Conservation (phyloP, 2,888 invertebrate species). For the Scelioninae gen. 1 region DNA sequence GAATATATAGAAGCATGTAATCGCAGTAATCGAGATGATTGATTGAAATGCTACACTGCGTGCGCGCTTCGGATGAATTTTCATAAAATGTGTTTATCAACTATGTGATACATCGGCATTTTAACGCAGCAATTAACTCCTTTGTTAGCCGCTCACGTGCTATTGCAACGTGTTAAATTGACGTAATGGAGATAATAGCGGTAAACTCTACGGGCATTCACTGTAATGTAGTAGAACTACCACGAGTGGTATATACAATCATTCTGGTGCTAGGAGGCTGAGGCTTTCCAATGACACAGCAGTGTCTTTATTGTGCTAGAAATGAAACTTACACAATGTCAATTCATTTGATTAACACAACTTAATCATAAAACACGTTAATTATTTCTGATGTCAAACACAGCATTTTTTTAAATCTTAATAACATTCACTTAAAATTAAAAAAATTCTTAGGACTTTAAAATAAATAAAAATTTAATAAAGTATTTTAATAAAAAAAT, state of each 20-base stretch:
- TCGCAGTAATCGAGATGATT: constrained; percentile 30
- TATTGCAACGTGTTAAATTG: constrained; percentile 67
- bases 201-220: constrained; percentile 66
- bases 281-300: constrained; percentile 50
- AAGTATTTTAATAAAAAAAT: too few species aligned
- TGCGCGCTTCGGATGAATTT: constrained; percentile 3
- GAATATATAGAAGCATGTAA: not conserved
- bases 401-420: not conserved
- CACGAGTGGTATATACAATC: constrained; percentile 61
- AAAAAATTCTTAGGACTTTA: too few species aligned
- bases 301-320: constrained; percentile 59
- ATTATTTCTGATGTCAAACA: constrained; percentile 37
- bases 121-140: constrained; percentile 61
- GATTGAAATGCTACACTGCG: constrained; percentile 19
- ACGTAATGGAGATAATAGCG: constrained; percentile 67
- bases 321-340: constrained; percentile 61
- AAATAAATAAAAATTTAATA: too few species aligned
- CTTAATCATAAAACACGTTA: constrained; percentile 16
- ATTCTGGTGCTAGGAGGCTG: constrained; percentile 56
- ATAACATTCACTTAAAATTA: too few species aligned
- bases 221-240: constrained; percentile 60
- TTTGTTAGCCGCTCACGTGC: constrained; percentile 57
- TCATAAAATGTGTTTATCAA: constrained; percentile 57
- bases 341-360: constrained; percentile 52
- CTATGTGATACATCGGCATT: constrained; percentile 54